phyloP scores from a whole-genome alignment of 2,113 vertebrate species.

The Oryzias javanicus region DNA sequence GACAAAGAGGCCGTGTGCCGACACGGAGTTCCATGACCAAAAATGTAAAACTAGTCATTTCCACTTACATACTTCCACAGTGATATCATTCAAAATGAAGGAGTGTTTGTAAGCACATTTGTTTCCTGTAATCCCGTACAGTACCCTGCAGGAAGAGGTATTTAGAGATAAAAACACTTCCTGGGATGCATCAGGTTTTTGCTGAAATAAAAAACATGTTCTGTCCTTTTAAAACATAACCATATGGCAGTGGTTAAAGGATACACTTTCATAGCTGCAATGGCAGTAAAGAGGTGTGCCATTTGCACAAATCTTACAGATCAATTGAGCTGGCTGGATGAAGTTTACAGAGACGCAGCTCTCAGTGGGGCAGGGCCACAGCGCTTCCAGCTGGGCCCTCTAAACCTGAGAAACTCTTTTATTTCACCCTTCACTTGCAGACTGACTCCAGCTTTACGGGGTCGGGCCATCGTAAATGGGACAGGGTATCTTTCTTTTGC shows the following conservation, averaged over 20 bases:
- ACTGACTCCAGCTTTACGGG: constrained; percentile 67
- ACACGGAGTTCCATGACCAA: constrained; percentile 68
- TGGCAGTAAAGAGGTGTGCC: constrained; percentile 14
- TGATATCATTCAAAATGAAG: constrained; percentile 73
- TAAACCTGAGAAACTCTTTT: constrained; percentile 56
- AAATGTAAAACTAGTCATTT: constrained; percentile 72
- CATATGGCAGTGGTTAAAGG: background rate
- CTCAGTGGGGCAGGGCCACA: constrained; percentile 32
- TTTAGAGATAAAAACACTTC: constrained; percentile 41
- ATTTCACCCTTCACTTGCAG: constrained; percentile 61
- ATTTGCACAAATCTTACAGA: constrained; percentile 19
- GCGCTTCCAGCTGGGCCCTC: constrained; percentile 25
- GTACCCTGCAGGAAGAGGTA: constrained; percentile 45
- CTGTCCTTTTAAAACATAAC: background rate
- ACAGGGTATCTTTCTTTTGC: constrained; percentile 61
- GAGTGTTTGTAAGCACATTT: constrained; percentile 67
- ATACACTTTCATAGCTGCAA: constrained; percentile 12
- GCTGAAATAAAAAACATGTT: constrained; percentile 3
- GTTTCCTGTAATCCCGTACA: constrained; percentile 52
- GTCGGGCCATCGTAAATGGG: constrained; percentile 55
- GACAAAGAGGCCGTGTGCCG: constrained; percentile 74
- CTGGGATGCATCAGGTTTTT: constrained; percentile 36
- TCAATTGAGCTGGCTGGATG: constrained; percentile 31
- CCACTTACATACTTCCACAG: constrained; percentile 73
- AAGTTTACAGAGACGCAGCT: constrained; percentile 37